Evolutionary conservation across 1,140 invertebrate genomes (phyloP), one percentile per base, ranked within the genome.

Genomic region (Anastatus disparis): DNA sequence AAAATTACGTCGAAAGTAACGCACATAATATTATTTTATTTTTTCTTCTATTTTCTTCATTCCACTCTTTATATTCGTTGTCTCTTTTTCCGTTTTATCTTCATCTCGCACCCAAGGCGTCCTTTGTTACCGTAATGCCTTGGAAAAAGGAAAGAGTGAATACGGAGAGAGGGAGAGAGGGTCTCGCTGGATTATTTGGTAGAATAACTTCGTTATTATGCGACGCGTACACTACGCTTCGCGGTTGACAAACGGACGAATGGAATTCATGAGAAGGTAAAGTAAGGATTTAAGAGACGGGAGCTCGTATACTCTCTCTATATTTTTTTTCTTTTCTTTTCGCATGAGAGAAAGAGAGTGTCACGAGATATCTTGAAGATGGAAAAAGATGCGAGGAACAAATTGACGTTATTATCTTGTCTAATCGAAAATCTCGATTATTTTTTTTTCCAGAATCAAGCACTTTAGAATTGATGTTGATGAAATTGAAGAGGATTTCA

Each of bases 151-250:
- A n/a, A n/a, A n/a, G n/a, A n/a, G n/a, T n/a, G n/a, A n/a, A n/a
- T n/a, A n/a, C n/a, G n/a, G n/a, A n/a, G n/a, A n/a, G n/a, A n/a
- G n/a, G n/a, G n/a, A n/a, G n/a, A n/a, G n/a, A n/a, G n/a, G n/a
- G n/a, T n/a, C n/a, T n/a, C n/a, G n/a, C n/a, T 20, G 22, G 17
- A 55, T 55, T 13, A 27, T 55, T 55, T 35, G 29, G 27, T 27
- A 9, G 27, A 55, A 55, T 35, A 53, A 31, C 27, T 35, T 55
- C 9, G 53, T 55, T 55, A 35, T 55, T 55, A 55, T 55, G 27
- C 53, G 29, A 55, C 13, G 3, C 27, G 10, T 35, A 12, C 26
- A 15, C 15, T 9, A 29, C n/a, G 29, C 27, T 55, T 55, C n/a
- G 27, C 9, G 50, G 20, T 55, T 55, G 27, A 55, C 26, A 53